A percentile compares a stretch with the other conserved stretches of the same genome.
Evolutionary conservation across 53 echinoderm and acorn worm genomes (phyloP).

Genomic region (Crossaster papposus): DNA sequence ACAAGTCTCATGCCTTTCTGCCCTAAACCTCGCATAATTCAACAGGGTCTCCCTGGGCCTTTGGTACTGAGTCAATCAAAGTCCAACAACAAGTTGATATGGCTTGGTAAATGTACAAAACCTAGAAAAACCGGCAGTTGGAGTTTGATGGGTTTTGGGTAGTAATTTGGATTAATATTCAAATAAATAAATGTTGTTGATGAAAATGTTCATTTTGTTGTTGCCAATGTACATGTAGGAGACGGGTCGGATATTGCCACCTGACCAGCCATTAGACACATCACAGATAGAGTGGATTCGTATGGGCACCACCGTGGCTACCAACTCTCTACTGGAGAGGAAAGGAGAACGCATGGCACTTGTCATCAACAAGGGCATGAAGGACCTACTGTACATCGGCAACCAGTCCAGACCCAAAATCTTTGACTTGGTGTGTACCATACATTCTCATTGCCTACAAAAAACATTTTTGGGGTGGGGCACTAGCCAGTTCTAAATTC

Average conservation of each 20-base stretch:
- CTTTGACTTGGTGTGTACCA: constrained; percentile 83
- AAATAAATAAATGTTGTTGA: not conserved
- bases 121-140: too few species aligned
- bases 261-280: constrained; percentile 82
- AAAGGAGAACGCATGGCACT: constrained; percentile 92
- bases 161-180: not conserved
- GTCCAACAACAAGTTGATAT: too few species aligned
- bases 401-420: constrained; percentile 96
- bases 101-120: too few species aligned
- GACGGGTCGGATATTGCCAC: constrained; percentile 76
- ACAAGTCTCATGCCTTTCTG: too few species aligned
- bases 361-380: constrained; percentile 88
- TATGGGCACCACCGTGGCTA: constrained; percentile 93
- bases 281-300: constrained; percentile 89
- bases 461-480: too few species aligned
- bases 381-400: constrained; percentile 87
- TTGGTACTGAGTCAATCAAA: too few species aligned
- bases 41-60: too few species aligned
- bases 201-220: not conserved
- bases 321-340: constrained; percentile 90
- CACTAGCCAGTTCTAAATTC: too few species aligned
- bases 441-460: too few species aligned
- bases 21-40: too few species aligned
- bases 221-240: constrained; percentile 72
- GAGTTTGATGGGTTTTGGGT: too few species aligned